Conservation (phyloP, 2,888 invertebrate genomes). For the Ganaspis brasiliensis region DNA sequence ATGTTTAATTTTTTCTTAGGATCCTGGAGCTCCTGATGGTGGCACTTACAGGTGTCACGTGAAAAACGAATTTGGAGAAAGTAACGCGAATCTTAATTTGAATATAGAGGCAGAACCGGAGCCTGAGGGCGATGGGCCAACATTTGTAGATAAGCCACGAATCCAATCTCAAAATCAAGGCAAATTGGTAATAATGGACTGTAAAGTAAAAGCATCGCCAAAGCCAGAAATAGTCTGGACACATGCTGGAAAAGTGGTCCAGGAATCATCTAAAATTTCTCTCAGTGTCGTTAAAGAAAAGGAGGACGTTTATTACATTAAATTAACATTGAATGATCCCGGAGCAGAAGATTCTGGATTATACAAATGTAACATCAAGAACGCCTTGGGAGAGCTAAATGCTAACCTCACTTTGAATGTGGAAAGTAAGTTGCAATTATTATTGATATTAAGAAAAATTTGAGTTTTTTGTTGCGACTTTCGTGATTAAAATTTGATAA, state of each 20-base stretch:
- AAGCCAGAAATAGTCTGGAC: constrained; percentile 92
- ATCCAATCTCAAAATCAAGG: constrained; percentile 92
- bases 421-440: constrained; percentile 90
- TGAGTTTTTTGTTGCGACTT: too few species aligned
- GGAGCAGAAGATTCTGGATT: constrained; percentile 97
- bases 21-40: constrained; percentile 90
- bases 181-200: constrained; percentile 93
- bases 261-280: constrained; percentile 91
- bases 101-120: constrained; percentile 99
- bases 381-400: constrained; percentile 97
- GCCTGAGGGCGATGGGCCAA: constrained; percentile 95
- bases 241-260: constrained; percentile 89
- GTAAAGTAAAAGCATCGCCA: constrained; percentile 91
- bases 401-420: constrained; percentile 98
- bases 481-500: too few species aligned
- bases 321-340: constrained; percentile 93
- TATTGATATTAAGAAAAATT: too few species aligned
- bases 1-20: constrained; percentile 82
- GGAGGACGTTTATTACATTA: constrained; percentile 92
- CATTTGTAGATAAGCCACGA: constrained; percentile 94
- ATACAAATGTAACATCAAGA: constrained; percentile 99
- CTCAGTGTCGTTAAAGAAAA: constrained; percentile 87
- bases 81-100: constrained; percentile 97
- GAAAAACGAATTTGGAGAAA: constrained; percentile 97
- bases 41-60: constrained; percentile 97